Evolutionary conservation across 2,888 invertebrate species (phyloP).

Genomic region (Muschampia plurimacula): DNA sequence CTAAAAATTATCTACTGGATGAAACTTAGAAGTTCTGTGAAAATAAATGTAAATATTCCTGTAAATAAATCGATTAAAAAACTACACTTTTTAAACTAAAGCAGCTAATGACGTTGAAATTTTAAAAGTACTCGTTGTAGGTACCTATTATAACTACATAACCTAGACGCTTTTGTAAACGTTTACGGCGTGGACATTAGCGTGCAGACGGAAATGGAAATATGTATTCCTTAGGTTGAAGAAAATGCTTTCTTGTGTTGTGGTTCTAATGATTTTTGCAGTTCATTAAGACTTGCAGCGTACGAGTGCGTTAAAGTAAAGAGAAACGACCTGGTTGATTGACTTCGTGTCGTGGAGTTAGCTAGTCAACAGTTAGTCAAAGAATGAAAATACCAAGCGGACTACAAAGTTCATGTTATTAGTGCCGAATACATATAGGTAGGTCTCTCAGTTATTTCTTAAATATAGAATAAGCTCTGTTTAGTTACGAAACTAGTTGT

Average conservation of each 20-base stretch:
- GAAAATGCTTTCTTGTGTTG: conserved; percentile 21
- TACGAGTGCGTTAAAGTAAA: conserved; percentile 5
- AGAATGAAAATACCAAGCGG: background rate
- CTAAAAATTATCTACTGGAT: too few species aligned
- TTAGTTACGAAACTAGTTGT: too few species aligned
- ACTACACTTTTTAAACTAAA: background rate
- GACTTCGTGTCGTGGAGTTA: background rate
- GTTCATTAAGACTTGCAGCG: conserved; percentile 17
- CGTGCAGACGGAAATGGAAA: conserved; percentile 25
- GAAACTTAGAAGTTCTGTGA: too few species aligned
- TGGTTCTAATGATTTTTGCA: conserved; percentile 19
- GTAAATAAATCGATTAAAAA: background rate
- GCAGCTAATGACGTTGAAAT: conserved; percentile 4
- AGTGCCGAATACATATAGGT: too few species aligned
- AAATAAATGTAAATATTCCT: too few species aligned
- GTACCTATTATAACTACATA: background rate
- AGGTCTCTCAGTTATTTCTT: too few species aligned
- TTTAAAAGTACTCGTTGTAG: background rate
- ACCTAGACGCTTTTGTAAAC: conserved; percentile 11
- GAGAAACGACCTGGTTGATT: background rate
- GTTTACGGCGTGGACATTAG: conserved; percentile 16
- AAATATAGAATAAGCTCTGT: too few species aligned
- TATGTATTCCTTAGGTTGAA: conserved; percentile 12
- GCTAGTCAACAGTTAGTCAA: background rate
- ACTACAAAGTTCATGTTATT: background rate